Base-by-base conservation (phyloP, 2,113 vertebrate genomes). In the Phalacrocorax aristotelis region DNA sequence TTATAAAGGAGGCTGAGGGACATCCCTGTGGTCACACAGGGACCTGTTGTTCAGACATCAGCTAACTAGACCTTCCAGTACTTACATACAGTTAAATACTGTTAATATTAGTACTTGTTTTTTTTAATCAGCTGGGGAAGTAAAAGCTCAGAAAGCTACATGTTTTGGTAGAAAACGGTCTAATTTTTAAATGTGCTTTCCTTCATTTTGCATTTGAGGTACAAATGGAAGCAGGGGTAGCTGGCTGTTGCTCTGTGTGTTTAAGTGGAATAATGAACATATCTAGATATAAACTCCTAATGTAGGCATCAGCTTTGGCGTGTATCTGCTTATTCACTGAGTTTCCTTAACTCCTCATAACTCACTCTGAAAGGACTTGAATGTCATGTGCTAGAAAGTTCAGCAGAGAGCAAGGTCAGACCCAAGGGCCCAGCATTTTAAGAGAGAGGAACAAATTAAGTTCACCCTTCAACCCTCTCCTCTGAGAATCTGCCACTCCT, bases 371-470 rank as follows among this genome's bases (percentile, higher is more conserved):
- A 58, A 2, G 77, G 62, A 60, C 78, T 64, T 23, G 15, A 80
- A 26, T 61, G 64, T 70, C 93, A 74, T 54, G 42, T 94, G 84
- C 78, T 94, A 19, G 44, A 38, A 82, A 55, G 93, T 85, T 94
- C 87, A 91, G 66, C 66, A 36, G 54, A 48, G 86, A 51, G 38
- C 87, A 96, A 94, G 87, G 93, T 95, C 89, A 80, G 70, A 16
- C 40, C 46, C 58, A 70, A 95, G 55, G 83, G 51, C 70, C 58
- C 26, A 29, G 46, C 20, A 2, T 83, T 94, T 97, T 74, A 17
- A 66, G 78, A 91, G 77, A 78, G 54, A 70, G 68, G 51, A 77
- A 49, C 92, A 95, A 90, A 96, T 95, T 89, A 93, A 91, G 42
- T 86, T 94, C 90, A 91, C 75, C 84, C 89, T 82, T 91, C 89